Conservation (phyloP, 92 coral and sea anemone genomes). For the Bergia sp. region DNA sequence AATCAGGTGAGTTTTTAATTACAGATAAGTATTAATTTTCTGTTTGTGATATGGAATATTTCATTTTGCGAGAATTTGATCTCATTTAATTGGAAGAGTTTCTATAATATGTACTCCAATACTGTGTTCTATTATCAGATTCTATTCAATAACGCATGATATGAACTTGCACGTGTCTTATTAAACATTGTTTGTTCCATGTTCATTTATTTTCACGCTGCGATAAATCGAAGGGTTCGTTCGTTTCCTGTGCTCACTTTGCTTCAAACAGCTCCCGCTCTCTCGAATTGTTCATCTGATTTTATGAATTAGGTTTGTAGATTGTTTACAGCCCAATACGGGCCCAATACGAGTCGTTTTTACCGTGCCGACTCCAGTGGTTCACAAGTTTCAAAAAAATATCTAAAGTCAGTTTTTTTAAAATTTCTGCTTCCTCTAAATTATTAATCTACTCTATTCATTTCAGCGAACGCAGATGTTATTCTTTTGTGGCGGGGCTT, state of each 20-base stretch:
- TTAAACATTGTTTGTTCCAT: background rate
- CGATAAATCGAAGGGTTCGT: background rate
- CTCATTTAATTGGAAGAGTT: background rate
- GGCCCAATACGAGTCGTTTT: background rate
- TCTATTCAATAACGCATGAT: background rate
- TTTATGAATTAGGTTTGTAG: background rate
- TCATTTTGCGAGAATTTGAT: background rate
- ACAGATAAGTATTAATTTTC: too few species aligned
- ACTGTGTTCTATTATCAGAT: background rate
- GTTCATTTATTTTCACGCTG: background rate
- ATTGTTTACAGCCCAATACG: background rate
- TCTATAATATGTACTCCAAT: too few species aligned
- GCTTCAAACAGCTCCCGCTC: background rate
- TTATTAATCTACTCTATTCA: background rate
- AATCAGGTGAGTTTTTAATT: constrained; percentile 43
- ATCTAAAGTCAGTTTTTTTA: background rate
- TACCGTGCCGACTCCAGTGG: background rate
- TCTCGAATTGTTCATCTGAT: constrained; percentile 1
- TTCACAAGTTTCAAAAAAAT: background rate
- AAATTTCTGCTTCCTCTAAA: background rate
- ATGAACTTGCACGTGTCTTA: background rate
- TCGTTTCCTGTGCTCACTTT: background rate
- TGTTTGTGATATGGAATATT: background rate
- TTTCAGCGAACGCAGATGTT: background rate
- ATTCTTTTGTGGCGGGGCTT: background rate